Conservation (phyloP, 2,797 vertebrate species). For the Cygnus olor region DNA sequence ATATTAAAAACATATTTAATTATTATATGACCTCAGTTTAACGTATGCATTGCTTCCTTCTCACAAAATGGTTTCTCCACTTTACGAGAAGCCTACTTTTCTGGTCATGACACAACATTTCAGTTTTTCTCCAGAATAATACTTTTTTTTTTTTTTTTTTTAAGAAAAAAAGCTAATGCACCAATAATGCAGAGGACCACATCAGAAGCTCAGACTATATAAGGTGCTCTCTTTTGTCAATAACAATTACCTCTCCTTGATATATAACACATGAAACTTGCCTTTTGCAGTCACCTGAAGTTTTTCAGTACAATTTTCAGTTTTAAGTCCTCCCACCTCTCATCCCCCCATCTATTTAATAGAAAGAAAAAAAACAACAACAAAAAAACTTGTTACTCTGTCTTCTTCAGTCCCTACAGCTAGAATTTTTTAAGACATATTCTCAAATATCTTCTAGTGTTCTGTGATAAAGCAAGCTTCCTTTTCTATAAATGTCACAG, state of each 20-base stretch:
- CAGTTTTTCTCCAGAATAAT: not conserved
- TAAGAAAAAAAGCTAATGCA: not conserved
- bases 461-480: not conserved
- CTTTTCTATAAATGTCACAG: not conserved
- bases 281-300: not conserved
- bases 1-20: not conserved
- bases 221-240: not conserved
- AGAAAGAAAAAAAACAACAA: not conserved
- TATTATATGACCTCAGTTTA: not conserved
- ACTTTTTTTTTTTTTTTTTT: too few species aligned
- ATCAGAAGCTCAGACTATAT: not conserved
- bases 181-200: not conserved
- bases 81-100: not conserved
- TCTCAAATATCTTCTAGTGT: not conserved
- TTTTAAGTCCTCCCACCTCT: not conserved
- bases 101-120: not conserved
- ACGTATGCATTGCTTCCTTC: not conserved
- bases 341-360: accelerated
- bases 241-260: not conserved
- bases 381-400: not conserved
- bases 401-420: not conserved
- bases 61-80: not conserved
- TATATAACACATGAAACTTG: not conserved
- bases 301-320: not conserved
- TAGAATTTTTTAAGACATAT: not conserved